These are phyloP conservation scores for Hedya salicella DNA, from an alignment of 2,888 invertebrate genomes.

Conservation along the genomic window DNA sequence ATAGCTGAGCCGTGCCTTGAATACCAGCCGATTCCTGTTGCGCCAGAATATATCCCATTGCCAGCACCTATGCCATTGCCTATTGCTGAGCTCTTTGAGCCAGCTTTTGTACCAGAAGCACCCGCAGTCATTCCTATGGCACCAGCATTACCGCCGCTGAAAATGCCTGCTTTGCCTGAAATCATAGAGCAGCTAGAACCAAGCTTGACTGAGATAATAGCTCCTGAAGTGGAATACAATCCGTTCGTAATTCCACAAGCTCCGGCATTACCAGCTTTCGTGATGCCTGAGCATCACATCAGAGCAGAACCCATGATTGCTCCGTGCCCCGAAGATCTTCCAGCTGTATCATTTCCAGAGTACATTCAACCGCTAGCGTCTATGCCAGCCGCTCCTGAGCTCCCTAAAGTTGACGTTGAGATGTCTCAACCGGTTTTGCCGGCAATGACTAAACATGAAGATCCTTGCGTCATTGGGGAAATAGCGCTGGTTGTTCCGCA, in stretches of 20 bases:
- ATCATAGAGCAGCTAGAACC: slow-evolving; percentile 1
- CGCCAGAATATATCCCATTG: slow-evolving; percentile 12
- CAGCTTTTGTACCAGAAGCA: slow-evolving; percentile 15
- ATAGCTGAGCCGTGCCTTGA: slow-evolving; percentile 17
- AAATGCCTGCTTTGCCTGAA: slow-evolving; percentile 9
- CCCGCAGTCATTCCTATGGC: slow-evolving; percentile 17
- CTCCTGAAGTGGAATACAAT: background rate
- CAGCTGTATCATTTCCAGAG: background rate
- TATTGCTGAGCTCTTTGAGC: background rate
- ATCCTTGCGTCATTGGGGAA: slow-evolving; percentile 25
- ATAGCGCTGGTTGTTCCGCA: slow-evolving; percentile 15
- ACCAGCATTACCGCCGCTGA: slow-evolving; percentile 26
- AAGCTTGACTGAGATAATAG: background rate
- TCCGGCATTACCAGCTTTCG: slow-evolving; percentile 44
- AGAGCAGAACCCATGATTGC: slow-evolving; percentile 7
- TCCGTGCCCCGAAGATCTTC: slow-evolving; percentile 12
- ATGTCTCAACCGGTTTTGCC: background rate
- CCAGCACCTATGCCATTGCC: slow-evolving; percentile 8
- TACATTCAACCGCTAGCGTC: slow-evolving; percentile 17
- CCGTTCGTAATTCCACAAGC: slow-evolving; percentile 44
- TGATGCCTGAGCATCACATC: slow-evolving; percentile 25
- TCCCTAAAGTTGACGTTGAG: slow-evolving; percentile 4
- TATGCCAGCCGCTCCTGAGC: slow-evolving; percentile 6
- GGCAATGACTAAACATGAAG: slow-evolving; percentile 16
- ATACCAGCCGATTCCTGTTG: background rate